A percentile compares a stretch with the other conserved stretches of the same genome.
Conservation (phyloP, 2,888 invertebrate species). For the Alentia gelatinosa region DNA sequence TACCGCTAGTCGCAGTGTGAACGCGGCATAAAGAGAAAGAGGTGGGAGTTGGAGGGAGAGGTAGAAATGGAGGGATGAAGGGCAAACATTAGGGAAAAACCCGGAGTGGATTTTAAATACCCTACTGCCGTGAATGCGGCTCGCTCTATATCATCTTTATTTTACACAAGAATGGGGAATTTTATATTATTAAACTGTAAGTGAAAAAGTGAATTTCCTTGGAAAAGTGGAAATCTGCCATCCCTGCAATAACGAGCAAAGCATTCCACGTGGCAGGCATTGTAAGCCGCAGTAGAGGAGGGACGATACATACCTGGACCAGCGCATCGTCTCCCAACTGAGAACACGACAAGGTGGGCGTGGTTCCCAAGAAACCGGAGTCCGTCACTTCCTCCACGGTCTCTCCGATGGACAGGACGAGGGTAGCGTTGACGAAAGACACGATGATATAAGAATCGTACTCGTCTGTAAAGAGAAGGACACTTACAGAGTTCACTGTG, state of each 20-base stretch:
- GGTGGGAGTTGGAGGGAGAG: too few species aligned
- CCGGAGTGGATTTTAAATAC: too few species aligned
- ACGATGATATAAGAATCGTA: constrained; percentile 99
- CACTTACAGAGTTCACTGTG: too few species aligned
- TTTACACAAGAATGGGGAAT: too few species aligned
- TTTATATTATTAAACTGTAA: too few species aligned
- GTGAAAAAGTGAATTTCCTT: not conserved
- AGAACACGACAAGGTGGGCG: constrained; percentile 98
- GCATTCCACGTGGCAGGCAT: not conserved
- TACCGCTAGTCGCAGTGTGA: too few species aligned
- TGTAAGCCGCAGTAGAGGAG: not conserved
- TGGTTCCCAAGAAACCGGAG: constrained; percentile 98
- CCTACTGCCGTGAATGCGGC: too few species aligned
- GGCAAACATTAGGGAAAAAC: too few species aligned
- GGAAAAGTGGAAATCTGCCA: not conserved
- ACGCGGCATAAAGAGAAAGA: too few species aligned
- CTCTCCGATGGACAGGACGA: constrained; percentile 99
- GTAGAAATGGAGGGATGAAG: too few species aligned
- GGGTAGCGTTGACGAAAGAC: constrained; percentile 98
- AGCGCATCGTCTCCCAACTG: constrained; percentile 98
- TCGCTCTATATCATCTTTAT: too few species aligned
- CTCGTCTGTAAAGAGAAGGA: constrained; percentile 90
- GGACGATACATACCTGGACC: constrained; percentile 91
- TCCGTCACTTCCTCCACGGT: constrained; percentile 99
- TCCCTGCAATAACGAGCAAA: not conserved